These are phyloP conservation scores for Sparus aurata DNA, from an alignment of 2,797 vertebrate species.

Conservation along the genomic window DNA sequence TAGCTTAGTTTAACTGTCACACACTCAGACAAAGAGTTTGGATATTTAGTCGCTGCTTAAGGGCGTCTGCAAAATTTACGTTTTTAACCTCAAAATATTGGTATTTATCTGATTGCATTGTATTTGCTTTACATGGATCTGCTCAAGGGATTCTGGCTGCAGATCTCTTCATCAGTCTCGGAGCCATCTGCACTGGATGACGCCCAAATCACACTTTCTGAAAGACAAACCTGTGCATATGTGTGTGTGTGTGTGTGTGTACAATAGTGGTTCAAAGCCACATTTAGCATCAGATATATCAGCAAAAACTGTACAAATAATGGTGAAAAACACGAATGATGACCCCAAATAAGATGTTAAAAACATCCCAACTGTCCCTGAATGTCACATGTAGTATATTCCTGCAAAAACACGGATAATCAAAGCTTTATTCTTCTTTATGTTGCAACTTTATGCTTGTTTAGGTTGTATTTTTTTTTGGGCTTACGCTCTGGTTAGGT, in stretches of 20 bases:
- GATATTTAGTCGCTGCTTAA: too few relatives aligned
- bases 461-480: too few relatives aligned
- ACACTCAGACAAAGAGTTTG: neutral
- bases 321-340: constrained; percentile 5
- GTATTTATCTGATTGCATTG: neutral
- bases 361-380: too few relatives aligned
- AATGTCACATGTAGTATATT: too few relatives aligned
- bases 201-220: constrained; percentile 37
- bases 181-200: constrained; percentile 45
- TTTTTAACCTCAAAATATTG: too few relatives aligned
- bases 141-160: neutral
- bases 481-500: too few relatives aligned
- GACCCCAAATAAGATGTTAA: neutral
- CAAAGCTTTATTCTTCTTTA: too few relatives aligned
- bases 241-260: neutral
- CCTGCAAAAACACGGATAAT: too few relatives aligned
- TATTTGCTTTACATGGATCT: neutral
- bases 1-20: neutral
- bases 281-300: constrained; percentile 22
- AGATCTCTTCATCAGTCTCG: constrained; percentile 1
- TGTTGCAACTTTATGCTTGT: too few relatives aligned
- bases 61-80: too few relatives aligned
- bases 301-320: constrained; percentile 13
- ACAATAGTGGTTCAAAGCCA: constrained; percentile 29
- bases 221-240: constrained; percentile 28